A percentile compares a stretch with the other conserved stretches of the same genome.
These are phyloP conservation scores for Asbolus verrucosus DNA, from an alignment of 1,140 invertebrate genomes.

Conservation along the genomic window DNA sequence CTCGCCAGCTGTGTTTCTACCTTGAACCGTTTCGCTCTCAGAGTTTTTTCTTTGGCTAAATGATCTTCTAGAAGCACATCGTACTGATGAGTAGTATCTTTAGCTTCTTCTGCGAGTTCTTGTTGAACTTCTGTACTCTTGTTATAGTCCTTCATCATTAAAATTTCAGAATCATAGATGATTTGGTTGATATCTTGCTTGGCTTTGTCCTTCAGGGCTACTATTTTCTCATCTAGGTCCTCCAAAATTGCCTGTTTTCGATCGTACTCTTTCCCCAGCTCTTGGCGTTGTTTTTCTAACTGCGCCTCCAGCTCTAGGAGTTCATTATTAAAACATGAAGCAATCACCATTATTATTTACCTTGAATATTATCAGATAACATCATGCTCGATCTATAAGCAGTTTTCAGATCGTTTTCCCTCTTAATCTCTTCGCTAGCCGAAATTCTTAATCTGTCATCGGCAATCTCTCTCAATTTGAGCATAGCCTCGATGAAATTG, in stretches of 20 bases:
- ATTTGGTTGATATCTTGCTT: conserved; percentile 53
- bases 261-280: conserved; percentile 54
- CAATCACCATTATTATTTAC: too few relatives aligned
- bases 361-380: conserved; percentile 45
- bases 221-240: conserved; percentile 55
- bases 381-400: conserved; percentile 57
- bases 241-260: conserved; percentile 54
- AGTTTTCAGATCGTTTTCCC: conserved; percentile 53
- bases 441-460: conserved; percentile 54
- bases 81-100: conserved; percentile 50
- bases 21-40: conserved; percentile 57
- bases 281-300: conserved; percentile 55
- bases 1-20: conserved; percentile 58
- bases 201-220: conserved; percentile 52
- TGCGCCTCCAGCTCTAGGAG: conserved; percentile 55
- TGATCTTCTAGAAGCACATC: conserved; percentile 51
- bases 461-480: conserved; percentile 50
- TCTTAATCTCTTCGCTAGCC: conserved; percentile 56
- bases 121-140: conserved; percentile 55
- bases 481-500: conserved; percentile 49
- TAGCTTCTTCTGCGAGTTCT: conserved; percentile 52
- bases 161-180: conserved; percentile 59
- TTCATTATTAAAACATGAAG: too few relatives aligned
- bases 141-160: conserved; percentile 56
- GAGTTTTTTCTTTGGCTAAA: conserved; percentile 53